Conservation (phyloP, 2,888 invertebrate genomes). For the Drosophila koepferae region DNA sequence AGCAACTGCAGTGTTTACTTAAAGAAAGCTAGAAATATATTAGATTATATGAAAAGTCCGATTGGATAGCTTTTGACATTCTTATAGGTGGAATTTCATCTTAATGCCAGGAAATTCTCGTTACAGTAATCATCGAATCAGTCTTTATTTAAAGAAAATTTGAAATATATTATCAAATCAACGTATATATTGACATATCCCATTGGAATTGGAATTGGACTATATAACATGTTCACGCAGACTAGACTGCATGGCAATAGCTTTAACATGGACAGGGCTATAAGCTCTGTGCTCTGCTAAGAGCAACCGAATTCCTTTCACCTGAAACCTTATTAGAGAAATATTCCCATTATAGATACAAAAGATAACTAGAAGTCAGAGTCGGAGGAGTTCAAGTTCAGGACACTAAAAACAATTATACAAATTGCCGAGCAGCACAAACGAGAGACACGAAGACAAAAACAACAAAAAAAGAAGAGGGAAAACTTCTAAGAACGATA, state of each 20-base stretch:
- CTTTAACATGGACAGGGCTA: neutral
- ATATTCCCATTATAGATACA: neutral
- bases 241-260: neutral
- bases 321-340: neutral
- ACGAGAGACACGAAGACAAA: conserved; percentile 3
- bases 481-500: conserved; percentile 33
- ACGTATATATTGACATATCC: neutral
- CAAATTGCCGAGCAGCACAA: conserved; percentile 21
- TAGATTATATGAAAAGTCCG: neutral
- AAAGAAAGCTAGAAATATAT: neutral
- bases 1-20: neutral
- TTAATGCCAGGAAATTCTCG: neutral
- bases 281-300: neutral
- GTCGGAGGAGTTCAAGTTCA: conserved; percentile 1
- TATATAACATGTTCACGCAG: neutral
- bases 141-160: neutral
- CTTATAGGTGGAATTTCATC: neutral
- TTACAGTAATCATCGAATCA: neutral
- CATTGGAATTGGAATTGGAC: neutral
- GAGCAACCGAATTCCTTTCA: neutral
- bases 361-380: neutral
- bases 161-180: neutral
- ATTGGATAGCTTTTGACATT: neutral
- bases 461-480: no score
- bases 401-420: conserved; percentile 27